These are phyloP conservation scores for Sinella curviseta DNA, from an alignment of 1,140 invertebrate genomes.

Conservation along the genomic window DNA sequence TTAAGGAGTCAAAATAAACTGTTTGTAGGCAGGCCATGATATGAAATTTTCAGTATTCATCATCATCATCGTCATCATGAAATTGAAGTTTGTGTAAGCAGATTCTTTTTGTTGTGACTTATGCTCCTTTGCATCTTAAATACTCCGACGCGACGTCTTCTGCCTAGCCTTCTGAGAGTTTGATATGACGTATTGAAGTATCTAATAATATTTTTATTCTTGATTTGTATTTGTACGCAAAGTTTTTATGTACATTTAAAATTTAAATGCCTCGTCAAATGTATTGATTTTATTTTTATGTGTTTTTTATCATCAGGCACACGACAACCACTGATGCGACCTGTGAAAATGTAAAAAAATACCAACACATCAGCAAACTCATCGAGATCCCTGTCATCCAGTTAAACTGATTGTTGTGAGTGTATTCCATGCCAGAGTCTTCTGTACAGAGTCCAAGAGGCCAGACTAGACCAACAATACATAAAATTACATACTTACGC, in stretches of 20 bases:
- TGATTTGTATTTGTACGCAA: not conserved
- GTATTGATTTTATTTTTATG: not conserved
- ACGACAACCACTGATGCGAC: constrained; percentile 3
- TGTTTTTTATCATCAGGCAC: not conserved
- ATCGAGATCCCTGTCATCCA: not conserved
- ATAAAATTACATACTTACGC: too few species aligned
- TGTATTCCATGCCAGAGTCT: not conserved
- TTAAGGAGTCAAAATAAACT: too few species aligned
- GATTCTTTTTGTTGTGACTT: too few species aligned
- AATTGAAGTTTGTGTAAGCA: too few species aligned
- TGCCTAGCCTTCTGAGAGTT: too few species aligned
- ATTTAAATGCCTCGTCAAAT: not conserved
- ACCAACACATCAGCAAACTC: not conserved
- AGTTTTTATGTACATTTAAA: not conserved
- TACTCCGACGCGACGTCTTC: not conserved
- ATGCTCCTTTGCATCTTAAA: not conserved
- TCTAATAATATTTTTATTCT: too few species aligned
- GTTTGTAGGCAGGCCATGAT: too few species aligned
- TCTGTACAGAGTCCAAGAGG: not conserved
- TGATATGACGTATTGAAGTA: too few species aligned
- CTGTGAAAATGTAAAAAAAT: constrained; percentile 17
- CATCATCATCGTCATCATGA: too few species aligned
- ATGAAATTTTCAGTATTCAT: too few species aligned
- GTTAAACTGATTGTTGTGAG: too few species aligned
- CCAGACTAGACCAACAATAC: too few species aligned